These are phyloP conservation scores for Gopherus flavomarginatus DNA, from an alignment of 2,113 vertebrate genomes.

Conservation along the genomic window DNA sequence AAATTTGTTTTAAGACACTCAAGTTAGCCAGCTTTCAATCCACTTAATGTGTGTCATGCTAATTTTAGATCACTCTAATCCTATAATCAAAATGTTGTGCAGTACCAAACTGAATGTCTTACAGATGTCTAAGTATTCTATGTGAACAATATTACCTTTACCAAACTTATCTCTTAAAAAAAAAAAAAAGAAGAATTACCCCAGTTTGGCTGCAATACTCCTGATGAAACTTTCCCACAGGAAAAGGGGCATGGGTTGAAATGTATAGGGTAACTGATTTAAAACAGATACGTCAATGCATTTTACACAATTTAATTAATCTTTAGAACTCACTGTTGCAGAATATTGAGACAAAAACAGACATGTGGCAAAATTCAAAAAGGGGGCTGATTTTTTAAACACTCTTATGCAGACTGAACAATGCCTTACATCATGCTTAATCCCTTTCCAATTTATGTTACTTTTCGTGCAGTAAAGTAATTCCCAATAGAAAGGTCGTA, in stretches of 20 bases:
- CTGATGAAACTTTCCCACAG: neutral
- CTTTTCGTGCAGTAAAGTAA: neutral
- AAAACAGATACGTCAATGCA: neutral
- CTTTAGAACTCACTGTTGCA: neutral
- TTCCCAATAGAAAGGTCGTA: neutral
- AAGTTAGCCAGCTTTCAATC: neutral
- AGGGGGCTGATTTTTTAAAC: neutral
- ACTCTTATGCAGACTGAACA: neutral
- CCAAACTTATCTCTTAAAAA: neutral
- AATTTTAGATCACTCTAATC: neutral
- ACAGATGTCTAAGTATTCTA: neutral
- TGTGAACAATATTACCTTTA: neutral
- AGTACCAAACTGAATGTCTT: neutral
- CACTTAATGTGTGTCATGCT: neutral
- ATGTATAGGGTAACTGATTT: neutral
- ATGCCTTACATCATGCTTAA: neutral
- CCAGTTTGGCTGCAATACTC: neutral
- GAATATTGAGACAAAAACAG: neutral
- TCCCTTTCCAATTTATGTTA: neutral
- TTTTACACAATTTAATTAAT: neutral
- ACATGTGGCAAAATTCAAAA: neutral
- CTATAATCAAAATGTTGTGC: neutral
- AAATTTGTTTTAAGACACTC: neutral
- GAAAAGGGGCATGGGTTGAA: neutral
- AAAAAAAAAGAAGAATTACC: neutral